Percentiles rank a stretch among this genome's conserved stretches.
These are phyloP conservation scores for Carposina sasakii DNA, from an alignment of 1,140 invertebrate genomes.

Conservation along the genomic window DNA sequence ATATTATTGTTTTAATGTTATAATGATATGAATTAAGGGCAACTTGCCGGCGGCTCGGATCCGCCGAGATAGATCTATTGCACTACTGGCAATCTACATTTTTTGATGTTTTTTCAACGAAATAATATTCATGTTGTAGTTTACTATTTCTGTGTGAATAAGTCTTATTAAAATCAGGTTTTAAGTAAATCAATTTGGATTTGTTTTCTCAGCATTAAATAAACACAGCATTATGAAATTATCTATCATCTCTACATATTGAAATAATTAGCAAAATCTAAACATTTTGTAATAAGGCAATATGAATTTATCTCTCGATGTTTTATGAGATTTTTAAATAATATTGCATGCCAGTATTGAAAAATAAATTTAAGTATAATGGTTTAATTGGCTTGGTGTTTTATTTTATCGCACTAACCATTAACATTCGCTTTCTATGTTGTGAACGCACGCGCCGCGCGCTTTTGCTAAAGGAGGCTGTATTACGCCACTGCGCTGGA, in stretches of 20 bases:
- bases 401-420: constrained; percentile 41
- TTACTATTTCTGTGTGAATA: constrained; percentile 60
- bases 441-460: constrained; percentile 3
- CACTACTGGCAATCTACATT: constrained; percentile 51
- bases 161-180: constrained; percentile 66
- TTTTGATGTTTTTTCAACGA: constrained; percentile 70
- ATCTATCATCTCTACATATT: constrained; percentile 31
- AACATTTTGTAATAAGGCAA: constrained; percentile 48
- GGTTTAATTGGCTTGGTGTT: constrained; percentile 46
- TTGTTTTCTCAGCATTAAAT: constrained; percentile 57
- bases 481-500: background rate
- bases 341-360: constrained; percentile 61
- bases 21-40: constrained; percentile 62
- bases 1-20: constrained; percentile 41
- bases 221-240: constrained; percentile 61
- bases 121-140: constrained; percentile 61
- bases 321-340: constrained; percentile 60
- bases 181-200: constrained; percentile 67
- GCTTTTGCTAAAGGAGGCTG: constrained; percentile 1
- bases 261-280: constrained; percentile 49
- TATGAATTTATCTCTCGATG: constrained; percentile 60
- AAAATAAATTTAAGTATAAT: constrained; percentile 72
- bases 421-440: background rate
- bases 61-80: constrained; percentile 34
- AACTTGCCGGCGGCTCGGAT: constrained; percentile 23